These are phyloP conservation scores for Patiria pectinifera DNA, from an alignment of 53 echinoderm and acorn worm species.

Conservation along the genomic window DNA sequence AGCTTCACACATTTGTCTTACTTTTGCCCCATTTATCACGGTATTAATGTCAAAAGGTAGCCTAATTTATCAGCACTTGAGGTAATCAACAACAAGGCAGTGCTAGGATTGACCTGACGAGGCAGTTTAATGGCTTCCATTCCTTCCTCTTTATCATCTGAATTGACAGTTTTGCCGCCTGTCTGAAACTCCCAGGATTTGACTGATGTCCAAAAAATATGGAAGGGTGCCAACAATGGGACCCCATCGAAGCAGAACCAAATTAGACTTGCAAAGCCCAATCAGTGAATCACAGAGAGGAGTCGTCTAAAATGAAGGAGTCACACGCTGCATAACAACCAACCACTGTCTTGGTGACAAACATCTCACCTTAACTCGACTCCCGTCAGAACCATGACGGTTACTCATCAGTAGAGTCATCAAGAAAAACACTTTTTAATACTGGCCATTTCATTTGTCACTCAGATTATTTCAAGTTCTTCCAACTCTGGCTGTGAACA, in stretches of 20 bases:
- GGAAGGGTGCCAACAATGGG: background rate
- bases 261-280: background rate
- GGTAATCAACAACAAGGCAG: too few species aligned
- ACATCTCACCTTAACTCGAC: background rate
- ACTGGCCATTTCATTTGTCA: background rate
- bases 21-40: too few species aligned
- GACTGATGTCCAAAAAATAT: background rate
- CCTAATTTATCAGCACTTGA: too few species aligned
- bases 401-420: background rate
- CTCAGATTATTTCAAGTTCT: background rate
- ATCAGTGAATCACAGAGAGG: background rate
- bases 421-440: background rate
- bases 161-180: too few species aligned
- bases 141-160: too few species aligned
- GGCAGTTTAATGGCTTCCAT: too few species aligned
- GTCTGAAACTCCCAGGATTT: background rate
- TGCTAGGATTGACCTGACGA: too few species aligned
- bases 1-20: too few species aligned
- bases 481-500: too few species aligned
- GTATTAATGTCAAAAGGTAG: too few species aligned
- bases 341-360: background rate
- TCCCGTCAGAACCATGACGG: background rate
- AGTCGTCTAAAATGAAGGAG: background rate
- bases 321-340: background rate
- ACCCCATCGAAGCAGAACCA: constrained; percentile 10